Evolutionary conservation across 1,140 invertebrate genomes (phyloP), one percentile per base, ranked within the genome.

Genomic region (Macrobrachium nipponense): DNA sequence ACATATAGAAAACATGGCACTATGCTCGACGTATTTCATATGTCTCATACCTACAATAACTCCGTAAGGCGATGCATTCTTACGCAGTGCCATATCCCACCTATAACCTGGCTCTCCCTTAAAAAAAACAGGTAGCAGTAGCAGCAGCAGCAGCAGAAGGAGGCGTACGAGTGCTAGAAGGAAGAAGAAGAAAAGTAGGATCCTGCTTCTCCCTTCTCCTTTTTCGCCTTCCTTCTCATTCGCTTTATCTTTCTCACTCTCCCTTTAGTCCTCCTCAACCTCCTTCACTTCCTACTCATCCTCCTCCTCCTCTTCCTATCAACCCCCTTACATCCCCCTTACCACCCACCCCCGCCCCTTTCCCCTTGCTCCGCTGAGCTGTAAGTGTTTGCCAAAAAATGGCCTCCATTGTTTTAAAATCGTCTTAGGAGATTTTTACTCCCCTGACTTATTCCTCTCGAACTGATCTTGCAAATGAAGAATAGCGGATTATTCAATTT

Each of bases 381-480:
- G 66, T 61, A 51, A 72, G 82, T 85, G 76, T 72, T 70, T 85
- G 64, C 36, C 70, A 27, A 85, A 85, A 85, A 85, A 79, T 59
- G 58, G 76, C 51, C 76, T 61, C 82, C 82, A 85, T 85, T 85
- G 82, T 85, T 85, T 85, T 85, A 85, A 85, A 85, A 85, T 85
- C 82, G 82, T 85, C 82, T 85, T 85, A 85, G 75, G 82, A 51
- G 75, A 85, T 85, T 85, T 85, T 85, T 85, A 51, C 76, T 79
- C 77, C 82, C 76, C 68, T 85, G 82, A 85, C 82, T 85, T 85
- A 85, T 85, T 85, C 82, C 82, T 85, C 82, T 85, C 79, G 62
- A 85, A 85, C 82, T 85, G 82, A 85, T 85, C 82, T 85, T 85
- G 82, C 82, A 85, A 85, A 85, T 85, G 82, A 85, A 85, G 82